These are phyloP conservation scores for Murina feae DNA, from an alignment of 2,113 vertebrate species.

Conservation along the genomic window DNA sequence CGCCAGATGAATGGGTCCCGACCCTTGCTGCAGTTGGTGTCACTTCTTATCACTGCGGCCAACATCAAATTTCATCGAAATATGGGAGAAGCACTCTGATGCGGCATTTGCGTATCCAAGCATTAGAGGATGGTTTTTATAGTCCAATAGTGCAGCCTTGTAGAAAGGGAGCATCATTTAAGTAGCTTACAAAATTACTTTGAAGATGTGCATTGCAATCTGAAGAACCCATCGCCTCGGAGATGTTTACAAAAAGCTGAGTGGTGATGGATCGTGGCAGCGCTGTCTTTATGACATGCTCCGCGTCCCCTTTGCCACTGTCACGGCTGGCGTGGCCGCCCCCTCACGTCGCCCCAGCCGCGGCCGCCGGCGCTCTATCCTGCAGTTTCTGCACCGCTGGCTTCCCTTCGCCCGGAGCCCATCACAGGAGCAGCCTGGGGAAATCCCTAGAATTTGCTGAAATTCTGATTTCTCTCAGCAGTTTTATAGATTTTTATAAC, in stretches of 20 bases:
- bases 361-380: no score
- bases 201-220: constrained; percentile 45
- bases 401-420: constrained; percentile 19
- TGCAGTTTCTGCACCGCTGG: constrained; percentile 74
- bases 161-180: constrained; percentile 61
- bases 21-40: background rate
- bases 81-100: constrained; percentile 22
- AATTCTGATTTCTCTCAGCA: constrained; percentile 77
- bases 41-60: background rate
- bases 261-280: constrained; percentile 56
- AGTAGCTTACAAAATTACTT: constrained; percentile 66
- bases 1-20: fast-evolving
- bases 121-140: constrained; percentile 52
- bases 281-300: constrained; percentile 1
- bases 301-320: background rate
- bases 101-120: constrained; percentile 56
- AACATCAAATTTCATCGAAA: background rate
- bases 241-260: constrained; percentile 55
- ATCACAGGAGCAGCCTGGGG: constrained; percentile 66
- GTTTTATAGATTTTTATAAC: constrained; percentile 78
- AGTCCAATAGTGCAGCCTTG: constrained; percentile 57
- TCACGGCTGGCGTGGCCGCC: background rate
- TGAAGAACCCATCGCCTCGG: constrained; percentile 17
- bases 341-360: background rate
- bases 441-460: constrained; percentile 75